Evolutionary conservation across 1,140 invertebrate species (phyloP), one percentile per base, ranked within the genome.

Genomic region (Penaeus chinensis): DNA sequence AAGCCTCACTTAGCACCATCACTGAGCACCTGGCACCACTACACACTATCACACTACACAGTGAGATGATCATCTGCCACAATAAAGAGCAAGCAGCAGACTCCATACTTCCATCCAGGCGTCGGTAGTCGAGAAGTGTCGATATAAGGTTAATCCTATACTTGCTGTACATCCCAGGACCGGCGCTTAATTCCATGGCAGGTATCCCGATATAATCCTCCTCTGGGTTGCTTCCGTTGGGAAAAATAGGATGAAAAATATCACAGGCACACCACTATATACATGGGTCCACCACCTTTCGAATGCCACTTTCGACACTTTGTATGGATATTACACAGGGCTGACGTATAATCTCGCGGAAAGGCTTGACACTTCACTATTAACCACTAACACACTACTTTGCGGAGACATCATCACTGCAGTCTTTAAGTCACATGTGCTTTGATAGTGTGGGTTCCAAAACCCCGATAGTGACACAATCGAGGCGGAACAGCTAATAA

Each of bases 141-240:
- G 62, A 62, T 81, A 60, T 60, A 61, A 61, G 80, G 65, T 69
- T 82, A 82, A 83, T 83, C 82, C 82, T 54, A 24, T 42, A 69
- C 82, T 83, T 83, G 82, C 82, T 83, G 82, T 83, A 83, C 65
- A 83, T 83, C 82, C 82, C 65, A 83, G 65, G 82, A 27, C 20
- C 74, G 74, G 20, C n/a, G 74, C 54, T 54, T 54, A 54, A 54
- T 54, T 54, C 54, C 54, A 54, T 27, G 74, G 74, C 32, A 47
- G 32, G 47, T 20, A 77, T 77, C 74, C 74, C 18, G 20, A 27
- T 24, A 77, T 37, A 77, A 37, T 47, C 47, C 42, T 22, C 37
- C 61, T n/a, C 18, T 79, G 77, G 77, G 37, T 47, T 47, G 54
- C 47, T 60, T 79, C 61, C 77, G 61, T 60, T 47, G 77, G 54